Percentiles rank a stretch among this genome's conserved stretches.
Conservation (phyloP, 2,888 invertebrate genomes). For the Chymomyza fuscimana region DNA sequence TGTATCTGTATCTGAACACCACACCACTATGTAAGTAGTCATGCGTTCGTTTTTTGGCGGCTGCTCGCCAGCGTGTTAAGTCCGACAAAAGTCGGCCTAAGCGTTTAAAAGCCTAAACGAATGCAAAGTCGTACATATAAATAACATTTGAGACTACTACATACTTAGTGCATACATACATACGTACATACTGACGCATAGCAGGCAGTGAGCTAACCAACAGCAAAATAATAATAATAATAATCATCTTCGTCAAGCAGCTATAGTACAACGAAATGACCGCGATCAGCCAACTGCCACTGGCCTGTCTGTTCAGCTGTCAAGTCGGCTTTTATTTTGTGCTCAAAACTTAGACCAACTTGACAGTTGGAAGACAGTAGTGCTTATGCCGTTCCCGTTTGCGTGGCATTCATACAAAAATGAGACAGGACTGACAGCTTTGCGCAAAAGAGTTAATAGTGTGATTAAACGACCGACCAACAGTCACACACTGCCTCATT, state of each 20-base stretch:
- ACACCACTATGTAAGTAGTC: background rate
- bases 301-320: slow-evolving; percentile 58
- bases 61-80: slow-evolving; percentile 52
- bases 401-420: slow-evolving; percentile 31
- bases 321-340: slow-evolving; percentile 71
- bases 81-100: slow-evolving; percentile 69
- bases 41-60: slow-evolving; percentile 44
- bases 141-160: background rate
- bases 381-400: slow-evolving; percentile 62
- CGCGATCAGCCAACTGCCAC: slow-evolving; percentile 4
- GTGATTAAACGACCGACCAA: slow-evolving; percentile 69
- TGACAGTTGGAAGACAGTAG: slow-evolving; percentile 73
- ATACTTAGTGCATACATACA: background rate
- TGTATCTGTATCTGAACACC: background rate
- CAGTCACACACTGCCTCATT: slow-evolving; percentile 56
- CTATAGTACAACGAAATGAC: background rate
- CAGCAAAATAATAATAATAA: slow-evolving; percentile 55
- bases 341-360: slow-evolving; percentile 70
- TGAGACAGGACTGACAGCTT: slow-evolving; percentile 75
- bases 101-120: slow-evolving; percentile 73
- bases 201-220: slow-evolving; percentile 48
- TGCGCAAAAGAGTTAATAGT: slow-evolving; percentile 76
- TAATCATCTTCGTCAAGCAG: slow-evolving; percentile 47
- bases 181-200: slow-evolving; percentile 32
- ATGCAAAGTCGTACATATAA: slow-evolving; percentile 44